Evolutionary conservation across 2,888 invertebrate genomes (phyloP), one percentile per base, ranked within the genome.

Genomic region (Herminia tarsipennalis): DNA sequence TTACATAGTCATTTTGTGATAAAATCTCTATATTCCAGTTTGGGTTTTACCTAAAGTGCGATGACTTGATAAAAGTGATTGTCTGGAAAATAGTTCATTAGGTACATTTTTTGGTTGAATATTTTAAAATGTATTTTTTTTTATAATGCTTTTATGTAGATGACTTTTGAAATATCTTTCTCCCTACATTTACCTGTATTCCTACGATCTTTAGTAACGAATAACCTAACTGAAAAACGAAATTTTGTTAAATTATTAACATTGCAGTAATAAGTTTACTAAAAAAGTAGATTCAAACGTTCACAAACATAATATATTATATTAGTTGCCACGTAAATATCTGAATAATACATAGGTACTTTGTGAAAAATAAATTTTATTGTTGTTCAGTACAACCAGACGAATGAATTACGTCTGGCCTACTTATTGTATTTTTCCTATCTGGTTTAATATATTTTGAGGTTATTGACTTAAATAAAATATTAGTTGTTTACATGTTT

Each of bases 371-470:
- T 17, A 47, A 20, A 45, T 27, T 14, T n/a, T 12, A n/a, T 17
- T 20, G 13, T 35, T 44, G 20, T 37, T 50, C 45, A 12, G 16
- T 39, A 4, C n/a, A 21, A 28, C 22, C 24, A 51, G 35, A 36
- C 33, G 13, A 33, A 30, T 45, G 18, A 32, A 28, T 25, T 32
- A 28, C 20, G 22, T 35, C 39, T 48, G 41, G 22, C 44, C 51
- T 51, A 56, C 36, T 40, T 55, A 29, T 21, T 13, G 1, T 22
- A 36, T 28, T 39, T 50, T 36, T 33, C 30, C 8, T 14, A 20
- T 24, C 9, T 35, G n/a, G n/a, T n/a, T n/a, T n/a, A n/a, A n/a
- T 46, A 45, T 29, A 42, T 57, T 41, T 39, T 45, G 32, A 39
- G 22, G 46, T 14, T 52, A 44, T 55, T 22, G 22, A 38, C 47